A percentile compares a stretch with the other conserved stretches of the same genome.
Conservation (phyloP, 2,797 vertebrate genomes). For the Enteromius argenteus region DNA sequence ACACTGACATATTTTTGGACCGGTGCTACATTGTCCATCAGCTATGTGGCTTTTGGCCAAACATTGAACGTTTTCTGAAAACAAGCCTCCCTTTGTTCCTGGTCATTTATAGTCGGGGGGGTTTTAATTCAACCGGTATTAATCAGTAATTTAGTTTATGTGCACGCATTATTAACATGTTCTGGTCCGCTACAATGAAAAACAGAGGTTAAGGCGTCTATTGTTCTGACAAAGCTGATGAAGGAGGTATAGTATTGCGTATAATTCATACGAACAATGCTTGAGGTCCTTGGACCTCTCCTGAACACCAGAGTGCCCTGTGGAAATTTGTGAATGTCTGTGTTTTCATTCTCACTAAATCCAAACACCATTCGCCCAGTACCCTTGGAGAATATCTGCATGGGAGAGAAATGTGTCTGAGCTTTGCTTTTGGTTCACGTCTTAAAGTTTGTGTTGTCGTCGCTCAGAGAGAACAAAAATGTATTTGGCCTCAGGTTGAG, state of each 20-base stretch:
- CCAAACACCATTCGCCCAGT: conserved; percentile 34
- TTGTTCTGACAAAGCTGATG: conserved; percentile 34
- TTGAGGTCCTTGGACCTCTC: conserved; percentile 23
- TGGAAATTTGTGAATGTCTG: conserved; percentile 49
- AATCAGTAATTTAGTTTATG: conserved; percentile 71
- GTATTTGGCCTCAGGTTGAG: conserved; percentile 19
- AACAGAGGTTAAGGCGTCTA: conserved; percentile 6
- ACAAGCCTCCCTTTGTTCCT: conserved; percentile 69
- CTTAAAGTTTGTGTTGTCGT: conserved; percentile 12
- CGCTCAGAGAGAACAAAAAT: conserved; percentile 13
- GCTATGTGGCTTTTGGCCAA: conserved; percentile 58
- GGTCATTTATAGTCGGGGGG: conserved; percentile 50
- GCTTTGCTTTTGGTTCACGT: conserved; percentile 31
- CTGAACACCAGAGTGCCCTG: conserved; percentile 23
- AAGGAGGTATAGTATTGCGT: conserved; percentile 35
- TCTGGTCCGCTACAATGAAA: conserved; percentile 18
- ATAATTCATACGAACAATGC: conserved; percentile 38
- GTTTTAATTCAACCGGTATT: conserved; percentile 66
- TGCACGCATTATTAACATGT: conserved; percentile 55
- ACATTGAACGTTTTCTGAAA: conserved; percentile 57
- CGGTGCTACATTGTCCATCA: conserved; percentile 65
- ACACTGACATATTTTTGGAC: conserved; percentile 71
- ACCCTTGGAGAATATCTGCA: conserved; percentile 31
- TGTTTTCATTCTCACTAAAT: conserved; percentile 46
- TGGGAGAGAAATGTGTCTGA: conserved; percentile 34